Evolutionary conservation across 2,797 vertebrate species (phyloP), one percentile per base, ranked within the genome.

Genomic region (Sus cebifrons): DNA sequence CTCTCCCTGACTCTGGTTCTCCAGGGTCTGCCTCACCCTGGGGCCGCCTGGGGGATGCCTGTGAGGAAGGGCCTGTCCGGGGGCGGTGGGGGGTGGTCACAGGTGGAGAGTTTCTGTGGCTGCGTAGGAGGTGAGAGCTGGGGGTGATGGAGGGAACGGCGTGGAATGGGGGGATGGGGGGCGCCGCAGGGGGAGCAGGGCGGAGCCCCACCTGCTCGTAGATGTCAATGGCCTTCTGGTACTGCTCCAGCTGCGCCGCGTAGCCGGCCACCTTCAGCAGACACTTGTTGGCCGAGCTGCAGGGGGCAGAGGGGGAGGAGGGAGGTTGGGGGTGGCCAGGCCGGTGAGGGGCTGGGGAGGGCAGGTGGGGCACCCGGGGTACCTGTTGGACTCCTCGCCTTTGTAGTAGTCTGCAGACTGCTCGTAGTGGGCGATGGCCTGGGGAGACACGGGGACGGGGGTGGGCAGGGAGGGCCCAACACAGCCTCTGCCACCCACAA

Each of bases 381-480:
- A 99, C 99, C 99, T 99, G 97, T 99, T 99, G 77, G 99, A 99
- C 94, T 99, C 99, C 98, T 99, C 99, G 6, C 99, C 99, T 98
- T 99, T 99, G 98, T 99, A 99, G 98, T 99, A 99, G 98, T 99
- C 99, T 32, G 99, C 99, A 11, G 99, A 99, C 97, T 99, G 99
- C 98, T 99, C 99, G 5, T 99, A 99, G 98, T 99, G 99, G 86
- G 99, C 99, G 6, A 99, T 98, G 6, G 99, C 99, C 99, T 99
- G 97, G 64, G 94, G 92, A 77, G 84, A 94, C 71, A 86, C 0
- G 1, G 44, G 85, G 15, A 14, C 6, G 25, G 5, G 1, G 12
- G 9, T 15, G 11, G 40, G 14, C 1, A 10, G 20, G 14, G 12
- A 21, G 54, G 32, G 5, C 9, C 20, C 6, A 0, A 1, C 1